Percentiles rank a stretch among this genome's conserved stretches.
These are phyloP conservation scores for Leptinotarsa texana DNA, from an alignment of 1,140 invertebrate genomes.

Conservation along the genomic window DNA sequence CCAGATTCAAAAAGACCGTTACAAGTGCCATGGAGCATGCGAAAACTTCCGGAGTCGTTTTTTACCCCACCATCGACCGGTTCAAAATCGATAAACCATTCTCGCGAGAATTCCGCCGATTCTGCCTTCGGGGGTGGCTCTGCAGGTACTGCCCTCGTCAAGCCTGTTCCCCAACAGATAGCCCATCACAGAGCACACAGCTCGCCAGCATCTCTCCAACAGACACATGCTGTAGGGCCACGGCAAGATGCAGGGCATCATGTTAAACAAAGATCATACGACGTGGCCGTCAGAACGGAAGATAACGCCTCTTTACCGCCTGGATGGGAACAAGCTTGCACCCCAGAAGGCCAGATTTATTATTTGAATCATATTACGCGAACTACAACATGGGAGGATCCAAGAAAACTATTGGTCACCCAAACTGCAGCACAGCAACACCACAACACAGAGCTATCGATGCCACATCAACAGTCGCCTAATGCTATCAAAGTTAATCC, in stretches of 20 bases:
- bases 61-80: constrained; percentile 82
- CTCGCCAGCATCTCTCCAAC: constrained; percentile 91
- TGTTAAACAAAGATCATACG: constrained; percentile 90
- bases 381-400: constrained; percentile 96
- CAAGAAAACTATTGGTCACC: constrained; percentile 80
- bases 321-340: constrained; percentile 94
- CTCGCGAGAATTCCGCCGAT: constrained; percentile 89
- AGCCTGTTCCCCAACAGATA: constrained; percentile 61
- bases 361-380: constrained; percentile 87
- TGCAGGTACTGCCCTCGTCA: constrained; percentile 48
- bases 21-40: constrained; percentile 89
- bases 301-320: constrained; percentile 84
- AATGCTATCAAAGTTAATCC: constrained; percentile 50
- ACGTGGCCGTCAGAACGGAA: constrained; percentile 76
- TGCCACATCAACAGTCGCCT: constrained; percentile 50
- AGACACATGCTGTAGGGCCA: constrained; percentile 80
- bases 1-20: constrained; percentile 83
- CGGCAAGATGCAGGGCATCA: constrained; percentile 56
- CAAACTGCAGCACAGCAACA: constrained; percentile 64
- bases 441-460: constrained; percentile 59
- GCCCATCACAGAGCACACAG: constrained; percentile 90
- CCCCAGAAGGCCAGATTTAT: constrained; percentile 81
- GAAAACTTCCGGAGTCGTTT: constrained; percentile 95
- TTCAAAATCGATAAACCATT: constrained; percentile 85
- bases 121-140: constrained; percentile 72